Evolutionary conservation across 2,888 invertebrate genomes (phyloP), one percentile per base, ranked within the genome.

Genomic region (Galeopsomyia nigrocyanea): DNA sequence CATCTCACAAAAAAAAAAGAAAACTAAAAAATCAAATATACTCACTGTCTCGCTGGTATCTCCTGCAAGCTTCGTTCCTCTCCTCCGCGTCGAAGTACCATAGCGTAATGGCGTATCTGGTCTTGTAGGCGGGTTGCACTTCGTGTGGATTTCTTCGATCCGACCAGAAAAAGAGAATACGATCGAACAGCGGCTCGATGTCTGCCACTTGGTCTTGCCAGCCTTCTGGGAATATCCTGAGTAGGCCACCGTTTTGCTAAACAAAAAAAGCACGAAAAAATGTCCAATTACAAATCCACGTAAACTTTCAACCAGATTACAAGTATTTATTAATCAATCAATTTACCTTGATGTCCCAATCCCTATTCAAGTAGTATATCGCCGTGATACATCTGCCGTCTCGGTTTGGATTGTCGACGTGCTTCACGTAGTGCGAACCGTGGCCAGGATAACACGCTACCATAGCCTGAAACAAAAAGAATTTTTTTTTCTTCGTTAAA

Each of bases 371-470:
- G 89, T 99, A 99, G 88, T 99, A 99, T 82, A 99, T 99, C 76
- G 97, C 95, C 9, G 99, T 99, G 83, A 99, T 95, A 84, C 97
- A 97, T 77, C 99, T 91, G 19, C 99, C 99, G 87, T 99, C 99
- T 82, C 92, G 91, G 87, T 97, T 96, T 7, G 99, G 98, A 88
- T 99, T 99, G 88, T 99, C 99, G 55, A 99, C 96, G 87, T 99
- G 99, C 87, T 97, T 96, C 68, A 98, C 95, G 87, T 99, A 99
- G 83, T 95, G 95, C 14, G 96, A 93, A 69, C 97, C 97, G 66
- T 93, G 92, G 46, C 98, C 98, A 0, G 98, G 99, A 87, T 99
- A 99, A 85, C 98, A 98, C 51, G 99, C 98, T 51, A 99, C 95
- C 99, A 99, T 99, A 47, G 98, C 98, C 98, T 98, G 88, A 21